A percentile compares a stretch with the other conserved stretches of the same genome.
phyloP scores from a whole-genome alignment of 2,797 vertebrate species.

The Triplophysa bombifrons region DNA sequence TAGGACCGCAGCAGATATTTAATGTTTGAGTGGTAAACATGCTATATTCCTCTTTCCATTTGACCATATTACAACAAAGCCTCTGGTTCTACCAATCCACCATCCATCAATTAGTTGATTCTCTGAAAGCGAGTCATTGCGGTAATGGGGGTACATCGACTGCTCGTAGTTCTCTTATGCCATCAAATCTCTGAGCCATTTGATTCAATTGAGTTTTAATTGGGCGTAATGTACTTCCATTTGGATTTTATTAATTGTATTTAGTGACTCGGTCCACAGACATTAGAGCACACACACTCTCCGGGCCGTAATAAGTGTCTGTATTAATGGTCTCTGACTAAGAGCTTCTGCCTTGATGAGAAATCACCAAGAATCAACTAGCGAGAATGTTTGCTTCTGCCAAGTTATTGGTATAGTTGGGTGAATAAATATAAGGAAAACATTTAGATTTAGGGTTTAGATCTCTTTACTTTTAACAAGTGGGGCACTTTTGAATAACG shows the following conservation, averaged over 20 bases:
- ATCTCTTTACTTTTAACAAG: slow-evolving; percentile 41
- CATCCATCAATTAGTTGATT: slow-evolving; percentile 58
- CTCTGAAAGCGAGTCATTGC: slow-evolving; percentile 57
- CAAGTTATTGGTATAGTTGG: background rate
- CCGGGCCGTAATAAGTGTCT: slow-evolving; percentile 66
- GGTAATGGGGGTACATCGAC: slow-evolving; percentile 64
- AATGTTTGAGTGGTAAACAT: slow-evolving; percentile 13
- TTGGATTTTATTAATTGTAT: slow-evolving; percentile 71
- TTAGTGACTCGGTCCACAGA: slow-evolving; percentile 64
- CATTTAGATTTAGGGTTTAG: slow-evolving; percentile 39
- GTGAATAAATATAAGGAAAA: slow-evolving; percentile 58
- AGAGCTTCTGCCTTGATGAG: slow-evolving; percentile 67
- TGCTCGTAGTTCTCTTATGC: slow-evolving; percentile 44
- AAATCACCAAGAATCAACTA: slow-evolving; percentile 48
- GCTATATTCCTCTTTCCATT: slow-evolving; percentile 18
- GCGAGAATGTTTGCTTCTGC: background rate
- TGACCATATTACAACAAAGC: slow-evolving; percentile 33
- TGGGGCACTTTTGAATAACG: slow-evolving; percentile 53
- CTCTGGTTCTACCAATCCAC: slow-evolving; percentile 15
- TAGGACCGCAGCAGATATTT: background rate
- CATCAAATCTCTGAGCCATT: slow-evolving; percentile 58
- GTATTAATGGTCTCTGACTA: slow-evolving; percentile 67
- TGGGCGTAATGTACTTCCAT: slow-evolving; percentile 73
- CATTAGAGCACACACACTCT: slow-evolving; percentile 63
- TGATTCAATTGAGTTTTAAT: slow-evolving; percentile 75